Percentiles rank a stretch among this genome's conserved stretches.
Evolutionary conservation across 2,113 vertebrate species (phyloP).

Genomic region (Arvicanthis niloticus): DNA sequence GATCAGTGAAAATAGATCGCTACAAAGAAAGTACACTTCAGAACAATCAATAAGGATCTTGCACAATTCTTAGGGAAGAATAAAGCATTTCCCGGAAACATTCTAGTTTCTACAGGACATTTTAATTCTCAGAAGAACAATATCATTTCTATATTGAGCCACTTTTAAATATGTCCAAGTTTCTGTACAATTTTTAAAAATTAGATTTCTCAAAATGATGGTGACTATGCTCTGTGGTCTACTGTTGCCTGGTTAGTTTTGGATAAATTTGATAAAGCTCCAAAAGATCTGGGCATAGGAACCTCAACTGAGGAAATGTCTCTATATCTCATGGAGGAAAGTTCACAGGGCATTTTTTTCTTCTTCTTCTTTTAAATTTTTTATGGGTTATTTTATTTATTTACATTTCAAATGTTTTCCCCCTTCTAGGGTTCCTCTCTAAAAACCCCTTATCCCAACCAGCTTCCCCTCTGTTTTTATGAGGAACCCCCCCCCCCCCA

Average conservation of each 20-base stretch:
- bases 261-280: neutral
- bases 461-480: too few relatives aligned
- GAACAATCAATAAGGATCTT: conserved; percentile 26
- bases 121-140: conserved; percentile 37
- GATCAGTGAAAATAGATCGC: conserved; percentile 56
- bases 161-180: neutral
- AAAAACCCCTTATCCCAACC: too few relatives aligned
- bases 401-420: too few relatives aligned
- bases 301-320: neutral
- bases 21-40: conserved; percentile 51
- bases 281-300: neutral
- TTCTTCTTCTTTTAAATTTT: too few relatives aligned
- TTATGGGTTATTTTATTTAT: too few relatives aligned
- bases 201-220: neutral
- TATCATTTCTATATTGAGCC: conserved; percentile 35
- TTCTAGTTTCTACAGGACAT: neutral
- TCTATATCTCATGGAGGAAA: too few relatives aligned
- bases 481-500: too few relatives aligned
- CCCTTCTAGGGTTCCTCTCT: too few relatives aligned
- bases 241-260: neutral
- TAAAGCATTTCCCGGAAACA: neutral
- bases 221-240: conserved; percentile 10
- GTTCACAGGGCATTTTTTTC: neutral
- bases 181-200: neutral
- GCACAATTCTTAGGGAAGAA: conserved; percentile 11